Base-by-base conservation (phyloP, 2,888 invertebrate genomes). In the Nymphalis polychloros region DNA sequence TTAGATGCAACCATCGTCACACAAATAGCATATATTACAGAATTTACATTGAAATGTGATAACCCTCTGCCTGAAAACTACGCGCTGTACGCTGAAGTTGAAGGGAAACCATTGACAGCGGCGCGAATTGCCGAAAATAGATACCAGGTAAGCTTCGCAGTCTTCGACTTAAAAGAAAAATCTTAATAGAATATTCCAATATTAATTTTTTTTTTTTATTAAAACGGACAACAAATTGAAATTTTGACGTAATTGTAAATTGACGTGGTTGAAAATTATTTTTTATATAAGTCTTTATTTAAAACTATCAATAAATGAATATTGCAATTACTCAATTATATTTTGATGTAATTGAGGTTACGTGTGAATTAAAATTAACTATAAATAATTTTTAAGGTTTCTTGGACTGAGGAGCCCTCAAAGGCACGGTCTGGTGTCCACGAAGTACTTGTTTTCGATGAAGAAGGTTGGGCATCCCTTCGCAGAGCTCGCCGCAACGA, bases 1-100 rank as follows among this genome's bases (percentile, higher is more conserved):
- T 94, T 96, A 85, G 99, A 99, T 93, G 97, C 97, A 0, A 97
- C 98, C 60, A 95, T 98, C 72, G 95, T 99, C 16, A 96, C 96
- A 74, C 96, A 95, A 84, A 97, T 98, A 76, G 98, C 98, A 0
- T 97, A 97, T 87, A 96, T 99, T 78, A 95, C 97, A 17, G 98
- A 98, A 88, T 98, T 99, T 89, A 94, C 95, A 13, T 90, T 99
- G 55, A 95, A 96, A 82, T 99, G 99, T 83, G 94, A 93, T 75
- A 95, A 95, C 75, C 90, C 93, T 4, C 76, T 93, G 76, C 91
- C 93, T 68, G 94, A 94, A 72, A 94, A 94, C 82, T 94, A 96
- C 73, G 95, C 96, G 48, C 89, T 98, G 68, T 98, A 98, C 86
- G 98, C 98, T 19, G 98, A 98, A 83, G 94, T 98, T 68, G 96